These are phyloP conservation scores for Lynx canadensis DNA, from an alignment of 2,113 vertebrate species.

Conservation along the genomic window DNA sequence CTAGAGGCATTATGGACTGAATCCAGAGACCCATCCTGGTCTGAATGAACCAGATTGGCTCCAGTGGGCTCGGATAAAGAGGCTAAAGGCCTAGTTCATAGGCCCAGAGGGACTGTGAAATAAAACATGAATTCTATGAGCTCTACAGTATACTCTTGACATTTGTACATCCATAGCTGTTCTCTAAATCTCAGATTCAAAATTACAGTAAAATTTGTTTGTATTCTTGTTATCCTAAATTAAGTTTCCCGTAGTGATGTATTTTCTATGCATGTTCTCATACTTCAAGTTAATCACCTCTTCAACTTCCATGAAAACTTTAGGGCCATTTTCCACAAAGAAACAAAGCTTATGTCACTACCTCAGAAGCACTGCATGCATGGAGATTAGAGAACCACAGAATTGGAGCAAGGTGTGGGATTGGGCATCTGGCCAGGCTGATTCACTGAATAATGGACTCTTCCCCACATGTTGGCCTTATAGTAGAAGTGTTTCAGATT, in stretches of 20 bases:
- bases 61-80: neutral
- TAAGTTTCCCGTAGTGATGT: neutral
- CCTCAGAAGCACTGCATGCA: neutral
- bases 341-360: neutral
- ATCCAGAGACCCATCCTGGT: neutral
- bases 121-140: neutral
- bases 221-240: neutral
- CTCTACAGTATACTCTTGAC: neutral
- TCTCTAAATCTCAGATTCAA: neutral
- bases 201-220: neutral
- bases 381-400: neutral
- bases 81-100: neutral
- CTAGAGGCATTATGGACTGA: neutral
- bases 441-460: neutral
- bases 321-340: slow-evolving; percentile 12
- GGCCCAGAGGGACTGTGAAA: neutral
- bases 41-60: neutral
- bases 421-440: neutral
- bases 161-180: neutral
- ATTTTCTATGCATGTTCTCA: slow-evolving; percentile 5
- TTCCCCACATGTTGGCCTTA: neutral
- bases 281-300: neutral
- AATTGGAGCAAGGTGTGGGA: neutral
- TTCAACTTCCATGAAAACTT: neutral
- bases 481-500: neutral